These are phyloP conservation scores for Sus scrofa DNA, from an alignment of 2,113 vertebrate species.

Conservation along the genomic window T2T-Sscrofa CM000829.6:21497001-21497500, in stretches of 20 bases:
- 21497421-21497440: neutral
- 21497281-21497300: neutral
- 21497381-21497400: neutral
- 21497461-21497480: neutral
- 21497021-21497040: neutral
- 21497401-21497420: neutral
- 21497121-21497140: neutral
- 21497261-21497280: neutral
- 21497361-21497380: neutral
- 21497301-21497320: neutral
- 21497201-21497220: neutral
- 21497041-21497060: neutral
- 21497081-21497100: neutral
- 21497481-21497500: neutral
- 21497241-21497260: neutral
- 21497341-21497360: neutral
- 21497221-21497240: neutral
- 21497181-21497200: neutral
- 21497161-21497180: neutral
- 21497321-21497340: fast-evolving
- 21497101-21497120: neutral
- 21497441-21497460: neutral
- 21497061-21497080: neutral
- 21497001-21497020: fast-evolving
- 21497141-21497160: neutral